phyloP scores from a whole-genome alignment of 2,888 invertebrate genomes.

The Pyrrhosoma nymphula region DNA sequence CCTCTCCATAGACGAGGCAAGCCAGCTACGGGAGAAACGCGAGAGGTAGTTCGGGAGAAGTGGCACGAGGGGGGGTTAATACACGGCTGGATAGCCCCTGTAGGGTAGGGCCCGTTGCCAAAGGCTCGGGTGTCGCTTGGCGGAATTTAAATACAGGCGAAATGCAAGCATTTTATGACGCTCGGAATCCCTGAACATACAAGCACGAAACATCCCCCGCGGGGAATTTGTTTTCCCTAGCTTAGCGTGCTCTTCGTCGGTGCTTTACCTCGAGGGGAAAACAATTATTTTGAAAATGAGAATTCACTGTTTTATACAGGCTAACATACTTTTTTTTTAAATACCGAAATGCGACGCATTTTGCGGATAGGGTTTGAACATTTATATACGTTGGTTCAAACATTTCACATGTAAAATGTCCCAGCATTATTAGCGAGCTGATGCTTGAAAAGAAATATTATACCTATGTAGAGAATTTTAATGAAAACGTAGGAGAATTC shows the following conservation, averaged over 20 bases:
- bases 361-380: too few relatives aligned
- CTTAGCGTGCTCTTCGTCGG: not conserved
- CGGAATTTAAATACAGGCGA: conserved; percentile 50
- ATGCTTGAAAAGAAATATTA: too few relatives aligned
- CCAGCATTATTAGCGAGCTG: too few relatives aligned
- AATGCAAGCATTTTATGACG: conserved; percentile 45
- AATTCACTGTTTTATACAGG: too few relatives aligned
- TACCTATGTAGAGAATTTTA: too few relatives aligned
- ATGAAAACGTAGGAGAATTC: too few relatives aligned
- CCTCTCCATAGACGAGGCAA: not conserved
- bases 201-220: not conserved
- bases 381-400: too few relatives aligned
- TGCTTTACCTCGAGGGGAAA: not conserved
- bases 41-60: not conserved
- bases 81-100: not conserved
- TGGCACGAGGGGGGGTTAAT: not conserved
- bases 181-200: not conserved
- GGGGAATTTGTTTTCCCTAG: not conserved
- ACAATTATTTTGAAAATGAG: too few relatives aligned
- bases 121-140: conserved; percentile 6
- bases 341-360: too few relatives aligned
- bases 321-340: too few relatives aligned
- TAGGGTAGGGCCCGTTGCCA: conserved; percentile 39
- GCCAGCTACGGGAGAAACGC: not conserved
- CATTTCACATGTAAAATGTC: too few relatives aligned